These are phyloP conservation scores for Drosophila nr. perissopoda DNA, from an alignment of 2,888 invertebrate genomes.

Conservation along the genomic window DNA sequence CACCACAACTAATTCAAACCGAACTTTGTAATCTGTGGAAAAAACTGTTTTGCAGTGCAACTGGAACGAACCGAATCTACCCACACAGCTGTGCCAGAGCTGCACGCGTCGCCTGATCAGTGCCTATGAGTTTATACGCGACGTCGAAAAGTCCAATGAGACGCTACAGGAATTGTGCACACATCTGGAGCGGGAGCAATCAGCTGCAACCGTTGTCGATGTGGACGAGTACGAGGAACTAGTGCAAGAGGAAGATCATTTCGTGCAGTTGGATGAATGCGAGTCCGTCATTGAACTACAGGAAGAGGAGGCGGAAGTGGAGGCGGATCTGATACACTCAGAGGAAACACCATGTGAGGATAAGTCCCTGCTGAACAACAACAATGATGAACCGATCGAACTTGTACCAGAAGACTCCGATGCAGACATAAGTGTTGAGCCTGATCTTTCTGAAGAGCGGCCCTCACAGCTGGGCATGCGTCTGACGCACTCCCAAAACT, in stretches of 20 bases:
- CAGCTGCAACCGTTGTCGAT: not conserved
- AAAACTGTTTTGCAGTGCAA: constrained; percentile 49
- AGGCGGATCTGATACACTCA: constrained; percentile 10
- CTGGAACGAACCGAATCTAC: constrained; percentile 58
- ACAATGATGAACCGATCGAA: constrained; percentile 5
- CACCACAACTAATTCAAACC: not conserved
- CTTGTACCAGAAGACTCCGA: constrained; percentile 20
- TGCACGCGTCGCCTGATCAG: constrained; percentile 77
- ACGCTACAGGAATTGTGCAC: constrained; percentile 49
- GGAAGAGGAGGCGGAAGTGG: constrained; percentile 23
- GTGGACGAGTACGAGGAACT: constrained; percentile 13
- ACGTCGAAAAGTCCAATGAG: constrained; percentile 73
- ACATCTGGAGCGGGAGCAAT: constrained; percentile 19
- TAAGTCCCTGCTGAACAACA: not conserved
- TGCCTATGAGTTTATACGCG: constrained; percentile 79
- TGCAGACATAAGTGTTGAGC: constrained; percentile 8
- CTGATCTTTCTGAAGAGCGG: constrained; percentile 19
- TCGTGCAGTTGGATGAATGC: constrained; percentile 24
- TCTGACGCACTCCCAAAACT: constrained; percentile 46
- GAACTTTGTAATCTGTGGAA: not conserved
- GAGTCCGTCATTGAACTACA: constrained; percentile 37
- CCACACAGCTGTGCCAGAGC: constrained; percentile 71
- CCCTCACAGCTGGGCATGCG: constrained; percentile 67
- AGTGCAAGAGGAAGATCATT: constrained; percentile 6
- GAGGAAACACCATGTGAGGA: constrained; percentile 8